phyloP scores from a whole-genome alignment of 2,797 vertebrate genomes.

The Sebastes hubbsi region DNA sequence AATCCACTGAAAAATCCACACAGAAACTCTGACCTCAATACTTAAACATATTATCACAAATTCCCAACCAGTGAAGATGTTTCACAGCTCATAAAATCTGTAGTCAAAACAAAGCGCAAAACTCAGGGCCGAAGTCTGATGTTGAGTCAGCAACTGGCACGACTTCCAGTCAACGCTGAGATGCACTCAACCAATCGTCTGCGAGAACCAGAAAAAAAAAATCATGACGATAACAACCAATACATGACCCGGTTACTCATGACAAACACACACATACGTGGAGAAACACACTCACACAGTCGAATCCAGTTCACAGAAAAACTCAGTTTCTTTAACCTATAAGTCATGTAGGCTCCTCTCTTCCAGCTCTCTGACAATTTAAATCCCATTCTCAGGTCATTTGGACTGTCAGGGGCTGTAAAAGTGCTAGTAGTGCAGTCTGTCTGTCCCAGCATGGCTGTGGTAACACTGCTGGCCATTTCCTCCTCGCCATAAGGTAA shows the following conservation, averaged over 20 bases:
- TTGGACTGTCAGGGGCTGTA: slow-evolving; percentile 58
- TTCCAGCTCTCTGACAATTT: slow-evolving; percentile 49
- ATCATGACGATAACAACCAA: slow-evolving; percentile 21
- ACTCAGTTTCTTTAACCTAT: slow-evolving; percentile 28
- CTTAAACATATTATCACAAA: slow-evolving; percentile 3
- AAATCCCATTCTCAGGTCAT: slow-evolving; percentile 66
- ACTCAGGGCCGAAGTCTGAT: slow-evolving; percentile 7
- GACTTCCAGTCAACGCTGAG: neutral
- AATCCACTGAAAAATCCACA: neutral
- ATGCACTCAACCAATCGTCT: neutral
- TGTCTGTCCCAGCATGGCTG: slow-evolving; percentile 63
- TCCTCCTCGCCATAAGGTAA: slow-evolving; percentile 74
- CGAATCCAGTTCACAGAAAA: slow-evolving; percentile 34
- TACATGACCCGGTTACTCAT: slow-evolving; percentile 26
- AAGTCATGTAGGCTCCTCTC: slow-evolving; percentile 51
- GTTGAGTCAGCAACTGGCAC: slow-evolving; percentile 42
- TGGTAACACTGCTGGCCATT: slow-evolving; percentile 68
- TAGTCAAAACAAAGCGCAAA: slow-evolving; percentile 45
- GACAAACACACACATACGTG: neutral
- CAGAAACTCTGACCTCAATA: slow-evolving; percentile 2
- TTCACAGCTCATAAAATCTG: slow-evolving; percentile 53
- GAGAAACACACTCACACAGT: neutral
- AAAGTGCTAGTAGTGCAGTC: slow-evolving; percentile 71
- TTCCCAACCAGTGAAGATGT: slow-evolving; percentile 35
- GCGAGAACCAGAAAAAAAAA: neutral